Conservation (phyloP, 2,888 invertebrate species). For the Euclidia mi region DNA sequence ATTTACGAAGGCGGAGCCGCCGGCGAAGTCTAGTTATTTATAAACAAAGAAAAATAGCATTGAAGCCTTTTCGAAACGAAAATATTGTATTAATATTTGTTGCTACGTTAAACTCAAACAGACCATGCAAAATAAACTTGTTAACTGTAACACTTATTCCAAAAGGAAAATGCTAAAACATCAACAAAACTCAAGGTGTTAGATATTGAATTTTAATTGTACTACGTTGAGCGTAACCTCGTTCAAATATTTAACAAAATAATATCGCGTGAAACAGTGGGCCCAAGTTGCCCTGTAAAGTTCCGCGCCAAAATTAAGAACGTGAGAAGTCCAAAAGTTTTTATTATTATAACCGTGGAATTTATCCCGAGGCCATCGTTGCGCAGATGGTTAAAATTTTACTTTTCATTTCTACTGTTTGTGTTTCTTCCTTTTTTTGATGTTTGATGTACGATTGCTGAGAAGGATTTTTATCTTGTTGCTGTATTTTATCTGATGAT, state of each 20-base stretch:
- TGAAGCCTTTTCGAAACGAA: no score
- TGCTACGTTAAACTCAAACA: no score
- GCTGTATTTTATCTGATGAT: no score
- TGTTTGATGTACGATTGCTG: conserved; percentile 24
- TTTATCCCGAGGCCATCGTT: conserved; percentile 61
- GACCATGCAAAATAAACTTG: no score
- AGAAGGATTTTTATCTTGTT: not conserved
- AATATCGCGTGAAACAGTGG: conserved; percentile 51
- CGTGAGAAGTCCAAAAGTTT: conserved; percentile 75
- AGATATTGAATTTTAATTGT: conserved; percentile 51
- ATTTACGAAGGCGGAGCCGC: no score
- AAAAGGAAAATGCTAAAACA: not conserved
- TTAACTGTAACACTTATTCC: not conserved
- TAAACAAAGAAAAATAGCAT: no score
- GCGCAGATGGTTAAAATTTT: conserved; percentile 67
- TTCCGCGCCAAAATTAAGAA: conserved; percentile 67
- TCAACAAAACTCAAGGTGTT: conserved; percentile 35
- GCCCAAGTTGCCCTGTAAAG: conserved; percentile 51
- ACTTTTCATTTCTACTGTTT: conserved; percentile 64
- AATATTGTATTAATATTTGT: no score
- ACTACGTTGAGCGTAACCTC: conserved; percentile 33
- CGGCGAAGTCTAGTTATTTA: no score
- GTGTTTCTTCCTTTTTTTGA: conserved; percentile 42
- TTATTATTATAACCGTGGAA: conserved; percentile 69
- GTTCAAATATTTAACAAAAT: conserved; percentile 58